Evolutionary conservation across 2,113 vertebrate species (phyloP).

Genomic region (Columba livia): DNA sequence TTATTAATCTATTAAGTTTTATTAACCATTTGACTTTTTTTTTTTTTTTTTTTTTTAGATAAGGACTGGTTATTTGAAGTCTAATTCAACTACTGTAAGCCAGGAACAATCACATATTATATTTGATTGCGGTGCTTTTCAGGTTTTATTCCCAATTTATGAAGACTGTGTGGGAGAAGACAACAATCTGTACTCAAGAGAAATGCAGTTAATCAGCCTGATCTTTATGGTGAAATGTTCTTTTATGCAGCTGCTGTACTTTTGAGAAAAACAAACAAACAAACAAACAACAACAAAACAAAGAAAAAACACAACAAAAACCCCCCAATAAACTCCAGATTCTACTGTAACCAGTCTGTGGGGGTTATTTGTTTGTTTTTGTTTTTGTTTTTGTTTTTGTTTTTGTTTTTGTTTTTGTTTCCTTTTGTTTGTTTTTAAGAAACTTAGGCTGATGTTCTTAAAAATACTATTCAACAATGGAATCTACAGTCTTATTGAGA

Average conservation of each 20-base stretch:
- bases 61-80: not conserved
- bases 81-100: not conserved
- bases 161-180: slow-evolving; percentile 58
- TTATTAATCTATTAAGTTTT: not conserved
- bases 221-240: slow-evolving; percentile 60
- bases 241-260: slow-evolving; percentile 46
- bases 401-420: too few relatives aligned
- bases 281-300: not conserved
- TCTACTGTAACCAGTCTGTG: not conserved
- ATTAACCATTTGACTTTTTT: not conserved
- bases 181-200: slow-evolving; percentile 62
- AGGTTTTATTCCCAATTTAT: slow-evolving; percentile 45
- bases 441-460: not conserved
- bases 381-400: too few relatives aligned
- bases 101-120: not conserved
- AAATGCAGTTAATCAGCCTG: slow-evolving; percentile 57
- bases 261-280: slow-evolving; percentile 41
- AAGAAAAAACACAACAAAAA: too few relatives aligned
- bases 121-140: not conserved
- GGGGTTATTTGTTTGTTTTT: too few relatives aligned
- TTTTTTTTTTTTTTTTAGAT: not conserved
- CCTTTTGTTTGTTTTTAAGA: not conserved
- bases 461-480: not conserved
- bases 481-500: not conserved
- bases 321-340: not conserved